Evolutionary conservation across 2,888 invertebrate species (phyloP).

Genomic region (Apodemia hepburni): DNA sequence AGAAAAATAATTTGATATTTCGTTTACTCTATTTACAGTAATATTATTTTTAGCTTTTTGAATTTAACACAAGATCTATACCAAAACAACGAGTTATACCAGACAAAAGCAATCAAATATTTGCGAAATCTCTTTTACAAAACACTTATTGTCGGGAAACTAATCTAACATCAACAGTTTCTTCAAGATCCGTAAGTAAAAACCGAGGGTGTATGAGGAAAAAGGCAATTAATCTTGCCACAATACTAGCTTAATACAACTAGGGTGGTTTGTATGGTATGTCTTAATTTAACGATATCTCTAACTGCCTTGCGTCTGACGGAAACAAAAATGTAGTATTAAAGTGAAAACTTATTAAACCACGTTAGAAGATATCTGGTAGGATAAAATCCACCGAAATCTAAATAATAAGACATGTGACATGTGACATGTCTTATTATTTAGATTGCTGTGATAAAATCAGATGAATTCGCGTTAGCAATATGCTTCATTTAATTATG

Average conservation of each 20-base stretch:
- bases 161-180: constrained; percentile 35
- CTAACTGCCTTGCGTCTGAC: not conserved
- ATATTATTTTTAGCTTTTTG: too few relatives aligned
- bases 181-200: constrained; percentile 30
- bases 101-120: constrained; percentile 4
- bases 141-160: constrained; percentile 27
- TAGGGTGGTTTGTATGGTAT: constrained; percentile 1
- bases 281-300: not conserved
- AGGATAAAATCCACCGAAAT: too few relatives aligned
- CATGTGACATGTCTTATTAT: too few relatives aligned
- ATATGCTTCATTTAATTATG: too few relatives aligned
- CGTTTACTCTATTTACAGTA: too few relatives aligned
- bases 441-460: too few relatives aligned
- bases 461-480: too few relatives aligned
- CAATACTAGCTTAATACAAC: constrained; percentile 36
- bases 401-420: too few relatives aligned
- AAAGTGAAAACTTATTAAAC: too few relatives aligned
- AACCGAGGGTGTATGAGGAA: constrained; percentile 43
- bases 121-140: constrained; percentile 1
- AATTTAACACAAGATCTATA: too few relatives aligned
- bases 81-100: not conserved
- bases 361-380: too few relatives aligned
- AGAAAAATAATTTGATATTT: too few relatives aligned
- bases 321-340: not conserved
- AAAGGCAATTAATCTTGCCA: constrained; percentile 72